Conservation (phyloP, 2,888 invertebrate genomes). For the Mayetiola destructor region DNA sequence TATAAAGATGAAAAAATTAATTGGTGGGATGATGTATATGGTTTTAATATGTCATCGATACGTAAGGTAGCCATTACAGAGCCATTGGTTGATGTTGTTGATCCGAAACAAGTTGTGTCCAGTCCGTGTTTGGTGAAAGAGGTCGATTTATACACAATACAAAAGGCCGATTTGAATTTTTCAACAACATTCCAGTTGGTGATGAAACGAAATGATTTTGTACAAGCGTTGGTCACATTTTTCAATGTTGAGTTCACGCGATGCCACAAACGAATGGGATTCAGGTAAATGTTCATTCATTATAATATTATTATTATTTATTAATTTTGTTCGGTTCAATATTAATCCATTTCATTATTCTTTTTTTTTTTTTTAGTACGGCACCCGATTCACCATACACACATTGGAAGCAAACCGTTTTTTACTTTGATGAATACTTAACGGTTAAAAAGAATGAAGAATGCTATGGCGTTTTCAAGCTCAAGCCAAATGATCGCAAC, state of each 20-base stretch:
- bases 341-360: not conserved
- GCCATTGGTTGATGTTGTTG: slow-evolving; percentile 96
- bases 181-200: slow-evolving; percentile 71
- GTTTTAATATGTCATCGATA: slow-evolving; percentile 98
- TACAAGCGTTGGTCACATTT: slow-evolving; percentile 95
- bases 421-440: slow-evolving; percentile 93
- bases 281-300: slow-evolving; percentile 34
- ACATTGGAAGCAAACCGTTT: slow-evolving; percentile 95
- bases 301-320: not conserved
- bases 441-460: slow-evolving; percentile 92
- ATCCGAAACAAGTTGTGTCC: slow-evolving; percentile 88
- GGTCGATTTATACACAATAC: slow-evolving; percentile 96
- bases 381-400: slow-evolving; percentile 96
- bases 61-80: slow-evolving; percentile 95
- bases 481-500: slow-evolving; percentile 93
- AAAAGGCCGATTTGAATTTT: slow-evolving; percentile 85
- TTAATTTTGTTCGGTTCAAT: not conserved
- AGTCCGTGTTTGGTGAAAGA: slow-evolving; percentile 91
- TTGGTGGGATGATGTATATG: slow-evolving; percentile 99
- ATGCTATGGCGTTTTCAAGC: slow-evolving; percentile 76
- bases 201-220: slow-evolving; percentile 83
- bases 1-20: slow-evolving; percentile 99
- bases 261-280: slow-evolving; percentile 96
- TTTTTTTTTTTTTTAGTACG: slow-evolving; percentile 47
- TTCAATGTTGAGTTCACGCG: slow-evolving; percentile 99